A percentile compares a stretch with the other conserved stretches of the same genome.
phyloP scores from a whole-genome alignment of 2,113 vertebrate genomes.

The Odocoileus hemionus region DNA sequence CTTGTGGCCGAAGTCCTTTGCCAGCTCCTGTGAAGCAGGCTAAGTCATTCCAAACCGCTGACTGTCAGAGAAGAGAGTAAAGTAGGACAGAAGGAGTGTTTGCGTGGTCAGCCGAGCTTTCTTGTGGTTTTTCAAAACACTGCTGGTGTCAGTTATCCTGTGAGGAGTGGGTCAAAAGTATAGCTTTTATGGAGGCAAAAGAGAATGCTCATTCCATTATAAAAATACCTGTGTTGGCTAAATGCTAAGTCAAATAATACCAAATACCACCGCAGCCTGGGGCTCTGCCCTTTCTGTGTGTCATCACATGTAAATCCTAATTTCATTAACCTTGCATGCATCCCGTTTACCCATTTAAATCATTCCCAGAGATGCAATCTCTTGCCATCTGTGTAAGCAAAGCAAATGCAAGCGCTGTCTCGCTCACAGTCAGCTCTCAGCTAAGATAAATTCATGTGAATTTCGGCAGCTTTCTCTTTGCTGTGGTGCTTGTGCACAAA shows the following conservation, averaged over 20 bases:
- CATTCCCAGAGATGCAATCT: slow-evolving; percentile 9
- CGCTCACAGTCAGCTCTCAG: neutral
- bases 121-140: neutral
- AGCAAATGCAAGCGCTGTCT: neutral
- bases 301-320: slow-evolving; percentile 19
- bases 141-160: neutral
- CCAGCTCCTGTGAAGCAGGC: neutral
- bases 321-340: neutral
- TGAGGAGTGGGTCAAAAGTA: neutral
- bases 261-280: neutral
- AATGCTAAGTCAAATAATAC: slow-evolving; percentile 26
- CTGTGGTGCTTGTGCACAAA: neutral
- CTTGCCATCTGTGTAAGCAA: slow-evolving; percentile 7
- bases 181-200: neutral
- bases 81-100: neutral
- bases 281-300: neutral
- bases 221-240: slow-evolving; percentile 13
- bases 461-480: neutral
- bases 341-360: neutral
- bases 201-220: neutral
- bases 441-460: neutral
- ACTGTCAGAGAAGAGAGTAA: neutral
- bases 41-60: neutral
- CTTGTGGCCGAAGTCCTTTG: neutral
- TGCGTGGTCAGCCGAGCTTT: neutral